These are phyloP conservation scores for Eubucco bourcierii DNA, from an alignment of 2,113 vertebrate genomes.

Conservation along the genomic window DNA sequence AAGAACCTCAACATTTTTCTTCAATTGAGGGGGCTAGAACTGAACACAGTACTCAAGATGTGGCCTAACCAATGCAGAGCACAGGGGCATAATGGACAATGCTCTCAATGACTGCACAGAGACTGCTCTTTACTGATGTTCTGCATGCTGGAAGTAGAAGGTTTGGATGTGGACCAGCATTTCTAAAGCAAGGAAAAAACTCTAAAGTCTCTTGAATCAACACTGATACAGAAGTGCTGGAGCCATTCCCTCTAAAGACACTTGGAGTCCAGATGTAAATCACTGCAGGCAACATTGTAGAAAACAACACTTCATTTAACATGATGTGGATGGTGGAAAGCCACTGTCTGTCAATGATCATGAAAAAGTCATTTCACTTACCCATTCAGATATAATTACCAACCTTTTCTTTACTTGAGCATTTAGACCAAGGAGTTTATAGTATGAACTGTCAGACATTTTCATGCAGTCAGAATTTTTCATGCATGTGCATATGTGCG, in stretches of 20 bases:
- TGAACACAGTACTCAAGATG: no score
- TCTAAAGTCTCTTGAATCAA: neutral
- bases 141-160: neutral
- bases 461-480: neutral
- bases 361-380: neutral
- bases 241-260: neutral
- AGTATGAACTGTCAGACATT: neutral
- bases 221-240: neutral
- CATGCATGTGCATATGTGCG: rapidly evolving
- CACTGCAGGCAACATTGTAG: neutral
- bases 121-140: neutral
- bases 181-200: neutral
- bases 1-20: no score
- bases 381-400: neutral
- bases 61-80: no score
- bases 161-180: neutral
- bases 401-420: neutral
- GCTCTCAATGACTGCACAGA: neutral
- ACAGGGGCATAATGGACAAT: neutral
- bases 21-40: no score
- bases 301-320: neutral
- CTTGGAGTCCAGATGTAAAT: neutral
- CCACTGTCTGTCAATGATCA: neutral
- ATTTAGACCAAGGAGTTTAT: neutral
- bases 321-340: neutral